Evolutionary conservation across 1,140 invertebrate genomes (phyloP), one percentile per base, ranked within the genome.

Genomic region (Drosophila littoralis): DNA sequence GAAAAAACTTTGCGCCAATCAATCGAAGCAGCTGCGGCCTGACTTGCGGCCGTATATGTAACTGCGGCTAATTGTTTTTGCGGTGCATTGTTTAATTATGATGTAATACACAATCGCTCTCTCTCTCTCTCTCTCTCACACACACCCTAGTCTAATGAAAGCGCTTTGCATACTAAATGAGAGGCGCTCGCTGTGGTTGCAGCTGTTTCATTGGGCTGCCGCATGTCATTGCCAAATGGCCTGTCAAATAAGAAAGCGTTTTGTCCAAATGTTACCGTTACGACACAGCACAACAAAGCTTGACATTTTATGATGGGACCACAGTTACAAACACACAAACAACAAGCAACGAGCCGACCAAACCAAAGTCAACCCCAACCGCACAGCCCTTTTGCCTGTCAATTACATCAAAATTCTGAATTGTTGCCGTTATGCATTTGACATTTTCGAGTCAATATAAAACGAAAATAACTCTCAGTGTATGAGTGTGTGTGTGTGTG

Each of bases 341-440:
- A 48, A 15, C 50, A 15, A 43, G 6, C 12, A 28, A 5, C 22
- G 22, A 28, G 22, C 51, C 36, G 7, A 35, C 40, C 60, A 36
- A 50, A 17, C 57, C 33, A 40, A 36, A 28, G 22, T 4, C 22
- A 28, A 28, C 22, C 54, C 48, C 42, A 48, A 52, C 42, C 42
- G 15, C 46, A 22, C 36, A 58, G 58, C 76, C 12, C 46, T 52
- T 67, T 63, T 58, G 64, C 74, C 77, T 88, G 84, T 88, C 84
- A 88, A 88, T 88, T 88, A 88, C 84, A 88, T 84, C 84, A 84
- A 90, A 89, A 77, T 84, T 84, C 73, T 90, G 83, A 89, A 89
- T 84, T 77, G 81, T 81, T 68, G 76, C 75, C 84, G 84, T 88
- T 88, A 89, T 89, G 84, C 84, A 84, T 89, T 88, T 88, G 84